These are phyloP conservation scores for Chiloscyllium plagiosum DNA, from an alignment of 2,113 vertebrate genomes.

Conservation along the genomic window DNA sequence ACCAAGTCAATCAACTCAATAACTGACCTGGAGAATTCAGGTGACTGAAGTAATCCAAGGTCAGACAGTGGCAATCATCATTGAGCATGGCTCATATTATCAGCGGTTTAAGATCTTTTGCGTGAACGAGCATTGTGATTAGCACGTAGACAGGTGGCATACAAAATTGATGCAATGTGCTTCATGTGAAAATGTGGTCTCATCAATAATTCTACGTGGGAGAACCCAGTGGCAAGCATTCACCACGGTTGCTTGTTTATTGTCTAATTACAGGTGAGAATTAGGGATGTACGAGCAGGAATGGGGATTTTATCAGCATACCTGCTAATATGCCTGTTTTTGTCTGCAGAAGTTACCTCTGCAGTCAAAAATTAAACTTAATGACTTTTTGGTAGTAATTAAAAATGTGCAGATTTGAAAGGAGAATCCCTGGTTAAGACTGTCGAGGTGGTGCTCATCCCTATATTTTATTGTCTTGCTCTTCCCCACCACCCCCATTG, in stretches of 20 bases:
- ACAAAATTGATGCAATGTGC: not conserved
- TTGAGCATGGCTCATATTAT: not conserved
- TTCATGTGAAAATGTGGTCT: not conserved
- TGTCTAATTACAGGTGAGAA: not conserved
- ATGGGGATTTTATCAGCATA: not conserved
- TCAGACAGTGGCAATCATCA: constrained; percentile 17
- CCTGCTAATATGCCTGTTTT: not conserved
- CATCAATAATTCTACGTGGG: not conserved
- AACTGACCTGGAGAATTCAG: constrained; percentile 30
- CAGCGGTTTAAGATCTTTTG: not conserved
- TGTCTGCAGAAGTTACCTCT: not conserved
- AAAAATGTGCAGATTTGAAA: not conserved
- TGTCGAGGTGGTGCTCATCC: not conserved
- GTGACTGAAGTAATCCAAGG: not conserved
- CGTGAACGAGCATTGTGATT: not conserved
- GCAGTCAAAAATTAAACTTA: not conserved
- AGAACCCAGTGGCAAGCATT: not conserved
- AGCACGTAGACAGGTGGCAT: not conserved
- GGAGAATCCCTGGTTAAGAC: not conserved
- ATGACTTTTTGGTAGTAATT: not conserved
- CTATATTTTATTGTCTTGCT: not conserved
- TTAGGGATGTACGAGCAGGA: not conserved
- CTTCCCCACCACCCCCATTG: not conserved
- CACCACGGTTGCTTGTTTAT: not conserved
- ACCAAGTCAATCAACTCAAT: constrained; percentile 28